Conservation (phyloP, 2,113 vertebrate species). For the Pardalotus punctatus region DNA sequence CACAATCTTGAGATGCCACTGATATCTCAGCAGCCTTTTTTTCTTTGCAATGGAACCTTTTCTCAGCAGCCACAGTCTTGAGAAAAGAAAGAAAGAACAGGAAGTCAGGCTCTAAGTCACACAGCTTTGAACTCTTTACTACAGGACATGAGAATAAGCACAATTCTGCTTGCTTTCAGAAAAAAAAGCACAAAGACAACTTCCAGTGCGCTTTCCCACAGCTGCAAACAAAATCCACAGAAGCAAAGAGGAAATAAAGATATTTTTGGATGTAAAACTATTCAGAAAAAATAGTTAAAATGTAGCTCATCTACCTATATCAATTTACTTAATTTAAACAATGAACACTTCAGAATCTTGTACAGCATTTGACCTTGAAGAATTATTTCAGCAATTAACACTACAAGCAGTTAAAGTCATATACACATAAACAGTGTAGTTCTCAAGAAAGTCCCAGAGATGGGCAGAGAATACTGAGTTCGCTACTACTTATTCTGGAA, state of each 20-base stretch:
- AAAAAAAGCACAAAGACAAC: background rate
- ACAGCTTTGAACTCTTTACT: background rate
- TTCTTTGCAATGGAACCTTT: background rate
- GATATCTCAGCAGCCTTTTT: background rate
- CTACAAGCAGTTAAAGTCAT: background rate
- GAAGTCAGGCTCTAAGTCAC: background rate
- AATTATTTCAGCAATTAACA: background rate
- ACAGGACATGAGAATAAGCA: background rate
- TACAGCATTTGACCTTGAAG: background rate
- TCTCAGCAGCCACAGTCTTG: background rate
- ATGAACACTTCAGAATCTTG: background rate
- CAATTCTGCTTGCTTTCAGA: background rate
- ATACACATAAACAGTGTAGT: rapidly evolving
- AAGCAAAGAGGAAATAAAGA: background rate
- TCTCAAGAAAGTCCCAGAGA: background rate
- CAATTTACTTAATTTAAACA: background rate
- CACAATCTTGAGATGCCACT: too few species aligned
- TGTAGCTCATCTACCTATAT: background rate
- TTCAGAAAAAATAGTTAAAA: background rate
- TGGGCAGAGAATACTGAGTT: background rate
- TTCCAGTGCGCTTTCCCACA: background rate
- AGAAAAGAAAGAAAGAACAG: background rate
- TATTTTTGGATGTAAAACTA: background rate
- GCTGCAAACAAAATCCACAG: background rate
- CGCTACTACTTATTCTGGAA: background rate